phyloP scores from a whole-genome alignment of 2,888 invertebrate genomes.

The Melipona bicolor region DNA sequence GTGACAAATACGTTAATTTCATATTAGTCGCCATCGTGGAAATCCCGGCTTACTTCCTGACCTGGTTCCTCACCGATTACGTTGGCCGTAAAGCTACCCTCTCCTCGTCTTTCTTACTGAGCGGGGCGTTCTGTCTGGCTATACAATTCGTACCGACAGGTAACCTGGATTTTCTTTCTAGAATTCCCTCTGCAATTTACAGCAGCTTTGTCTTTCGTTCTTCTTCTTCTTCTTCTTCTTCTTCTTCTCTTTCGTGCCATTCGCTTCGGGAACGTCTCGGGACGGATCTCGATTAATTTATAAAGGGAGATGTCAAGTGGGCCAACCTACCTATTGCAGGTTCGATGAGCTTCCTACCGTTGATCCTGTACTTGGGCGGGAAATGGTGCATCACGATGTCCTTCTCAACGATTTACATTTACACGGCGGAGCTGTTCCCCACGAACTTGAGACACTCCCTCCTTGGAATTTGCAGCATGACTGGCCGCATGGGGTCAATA shows the following conservation, averaged over 20 bases:
- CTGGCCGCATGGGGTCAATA: constrained; percentile 89
- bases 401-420: constrained; percentile 88
- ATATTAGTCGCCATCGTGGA: constrained; percentile 89
- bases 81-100: constrained; percentile 86
- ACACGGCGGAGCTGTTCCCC: constrained; percentile 90
- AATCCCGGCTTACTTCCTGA: constrained; percentile 89
- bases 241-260: no score
- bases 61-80: constrained; percentile 87
- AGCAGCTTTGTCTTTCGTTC: not conserved
- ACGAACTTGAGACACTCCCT: constrained; percentile 88
- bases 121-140: constrained; percentile 86
- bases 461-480: constrained; percentile 89
- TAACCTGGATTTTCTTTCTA: constrained; percentile 76
- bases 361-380: constrained; percentile 87
- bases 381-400: constrained; percentile 89
- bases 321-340: constrained; percentile 80
- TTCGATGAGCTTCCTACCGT: constrained; percentile 84
- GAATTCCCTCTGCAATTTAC: not conserved
- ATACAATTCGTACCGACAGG: constrained; percentile 87
- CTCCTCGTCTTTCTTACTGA: constrained; percentile 87
- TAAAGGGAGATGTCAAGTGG: not conserved
- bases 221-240: no score
- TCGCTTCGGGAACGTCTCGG: not conserved
- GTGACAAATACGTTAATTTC: constrained; percentile 91
- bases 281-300: not conserved